Evolutionary conservation across 2,797 vertebrate species (phyloP), one percentile per base, ranked within the genome.

Genomic region (Pseudotriccus pelzelni): DNA sequence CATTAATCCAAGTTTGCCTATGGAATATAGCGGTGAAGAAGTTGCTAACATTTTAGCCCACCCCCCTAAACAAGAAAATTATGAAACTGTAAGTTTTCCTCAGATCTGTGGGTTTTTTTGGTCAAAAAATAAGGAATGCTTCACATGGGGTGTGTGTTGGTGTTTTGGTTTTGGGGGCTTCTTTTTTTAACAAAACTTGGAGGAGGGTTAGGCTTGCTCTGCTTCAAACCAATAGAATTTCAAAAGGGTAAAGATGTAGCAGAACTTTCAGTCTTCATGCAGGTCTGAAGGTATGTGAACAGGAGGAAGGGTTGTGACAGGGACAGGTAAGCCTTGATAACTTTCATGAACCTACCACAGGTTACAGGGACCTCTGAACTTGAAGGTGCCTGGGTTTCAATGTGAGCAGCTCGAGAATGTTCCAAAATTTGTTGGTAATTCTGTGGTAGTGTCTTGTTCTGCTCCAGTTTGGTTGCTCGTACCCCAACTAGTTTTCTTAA

Each of bases 1-100:
- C 50, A 28, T 80, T 56, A 79, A 64, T 67, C 25, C 25, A 60
- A 60, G 63, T 66, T 91, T 87, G n/a, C 23, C 25, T 43, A 11
- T 75, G 23, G 39, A 82, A 44, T 46, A n/a, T 14, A 50, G 11
- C 27, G 82, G 39, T 74, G 63, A 80, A 66, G 39, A 60, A 15
- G 23, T 3, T 24, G 24, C 25, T 50, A 16, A 16, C 13, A n/a
- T 4, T 6, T 70, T 30, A 1, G 2, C 4, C 5, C 2, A 9
- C 16, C 3, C 2, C 3, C 8, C 3, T 17, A 22, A 76, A 39
- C 5, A 74, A 76, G 15, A 64, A 34, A n/a, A 20, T 27, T 6
- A 34, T 41, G 60, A 66, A 86, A 66, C 24, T 36, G 11, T 46
- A 66, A 12, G 13, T 63, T 92, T 90, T 77, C 3, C 25, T 53